Evolutionary conservation across 1,140 invertebrate species (phyloP).

Genomic region (Meloidogyne chitwoodi): DNA sequence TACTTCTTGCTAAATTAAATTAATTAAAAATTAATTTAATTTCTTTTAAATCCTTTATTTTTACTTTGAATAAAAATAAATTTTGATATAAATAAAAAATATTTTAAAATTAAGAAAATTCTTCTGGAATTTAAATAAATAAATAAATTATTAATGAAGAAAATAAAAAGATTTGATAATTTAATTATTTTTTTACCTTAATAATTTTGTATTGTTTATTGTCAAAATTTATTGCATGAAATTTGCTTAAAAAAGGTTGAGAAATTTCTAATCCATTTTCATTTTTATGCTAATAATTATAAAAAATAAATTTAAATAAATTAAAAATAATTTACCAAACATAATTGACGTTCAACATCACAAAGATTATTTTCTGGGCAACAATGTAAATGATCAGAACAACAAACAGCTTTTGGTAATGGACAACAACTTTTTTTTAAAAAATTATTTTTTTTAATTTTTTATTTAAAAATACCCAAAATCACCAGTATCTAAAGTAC

Average conservation of each 20-base stretch:
- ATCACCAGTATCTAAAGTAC: constrained; percentile 34
- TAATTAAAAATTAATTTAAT: too few relatives aligned
- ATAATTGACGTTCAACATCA: constrained; percentile 27
- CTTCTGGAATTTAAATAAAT: too few relatives aligned
- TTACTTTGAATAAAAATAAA: too few relatives aligned
- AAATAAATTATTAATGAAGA: too few relatives aligned
- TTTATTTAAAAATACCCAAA: neutral
- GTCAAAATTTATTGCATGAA: neutral
- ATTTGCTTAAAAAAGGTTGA: neutral
- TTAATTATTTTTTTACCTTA: too few relatives aligned
- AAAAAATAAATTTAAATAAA: neutral
- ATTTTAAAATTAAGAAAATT: too few relatives aligned
- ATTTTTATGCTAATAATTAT: neutral
- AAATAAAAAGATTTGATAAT: too few relatives aligned
- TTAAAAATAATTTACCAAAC: neutral
- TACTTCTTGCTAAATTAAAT: constrained; percentile 6
- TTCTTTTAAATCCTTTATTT: too few relatives aligned
- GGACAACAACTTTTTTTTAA: constrained; percentile 62
- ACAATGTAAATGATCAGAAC: constrained; percentile 56
- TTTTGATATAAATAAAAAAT: too few relatives aligned
- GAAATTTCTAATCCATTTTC: neutral
- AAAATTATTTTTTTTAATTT: neutral
- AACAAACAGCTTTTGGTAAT: constrained; percentile 59
- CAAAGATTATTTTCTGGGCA: constrained; percentile 57
- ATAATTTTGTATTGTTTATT: neutral